Conservation (phyloP, 2,797 vertebrate genomes). For the Enteromius unitaeniatus region DNA sequence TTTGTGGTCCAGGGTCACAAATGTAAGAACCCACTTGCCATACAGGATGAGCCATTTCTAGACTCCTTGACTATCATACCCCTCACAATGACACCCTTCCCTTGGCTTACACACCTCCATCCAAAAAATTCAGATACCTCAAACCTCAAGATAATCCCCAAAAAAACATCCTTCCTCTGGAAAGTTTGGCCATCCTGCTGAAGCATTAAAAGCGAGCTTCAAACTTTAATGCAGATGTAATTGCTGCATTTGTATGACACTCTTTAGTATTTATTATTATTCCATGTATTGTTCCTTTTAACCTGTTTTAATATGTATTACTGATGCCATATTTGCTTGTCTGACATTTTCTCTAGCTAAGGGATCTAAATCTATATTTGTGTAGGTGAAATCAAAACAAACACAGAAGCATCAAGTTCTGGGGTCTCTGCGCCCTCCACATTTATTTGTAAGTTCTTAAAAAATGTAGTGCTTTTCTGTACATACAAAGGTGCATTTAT, state of each 20-base stretch:
- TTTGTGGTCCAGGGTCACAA: too few species aligned
- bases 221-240: background rate
- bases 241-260: background rate
- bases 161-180: background rate
- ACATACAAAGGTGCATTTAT: conserved; percentile 41
- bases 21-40: background rate
- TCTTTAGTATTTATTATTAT: too few species aligned
- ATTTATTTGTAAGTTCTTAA: conserved; percentile 46
- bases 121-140: too few species aligned
- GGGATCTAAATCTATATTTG: background rate
- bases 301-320: background rate
- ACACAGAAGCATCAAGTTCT: background rate
- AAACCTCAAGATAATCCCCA: background rate
- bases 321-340: background rate
- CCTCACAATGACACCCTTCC: background rate
- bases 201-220: background rate
- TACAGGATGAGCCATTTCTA: conserved; percentile 1
- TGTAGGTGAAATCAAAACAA: background rate
- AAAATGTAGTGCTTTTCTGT: conserved; percentile 46
- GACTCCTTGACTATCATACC: background rate
- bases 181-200: background rate
- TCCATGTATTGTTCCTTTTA: too few species aligned
- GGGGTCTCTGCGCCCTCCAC: background rate
- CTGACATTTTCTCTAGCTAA: background rate
- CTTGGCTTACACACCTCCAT: background rate